phyloP scores from a whole-genome alignment of 2,888 invertebrate species.

The Cataglyphis livida region DNA sequence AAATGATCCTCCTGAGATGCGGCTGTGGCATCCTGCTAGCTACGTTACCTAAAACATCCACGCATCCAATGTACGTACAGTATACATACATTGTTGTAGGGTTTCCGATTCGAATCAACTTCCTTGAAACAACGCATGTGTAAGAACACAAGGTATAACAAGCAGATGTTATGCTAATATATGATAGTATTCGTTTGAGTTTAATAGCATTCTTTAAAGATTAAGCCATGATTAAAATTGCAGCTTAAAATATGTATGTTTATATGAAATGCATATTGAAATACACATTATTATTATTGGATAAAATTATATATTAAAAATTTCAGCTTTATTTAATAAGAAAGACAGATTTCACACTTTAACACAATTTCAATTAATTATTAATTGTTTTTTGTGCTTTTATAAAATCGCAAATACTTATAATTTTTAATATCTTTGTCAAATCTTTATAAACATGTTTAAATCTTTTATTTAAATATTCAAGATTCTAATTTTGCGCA shows the following conservation, averaged over 20 bases:
- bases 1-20: constrained; percentile 80
- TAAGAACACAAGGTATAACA: neutral
- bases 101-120: constrained; percentile 23
- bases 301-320: neutral
- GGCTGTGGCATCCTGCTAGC: constrained; percentile 61
- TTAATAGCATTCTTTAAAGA: neutral
- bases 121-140: neutral
- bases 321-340: neutral
- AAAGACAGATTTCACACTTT: neutral
- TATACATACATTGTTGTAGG: constrained; percentile 12
- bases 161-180: neutral
- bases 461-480: neutral
- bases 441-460: neutral
- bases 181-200: neutral
- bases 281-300: neutral
- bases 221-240: neutral
- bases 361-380: neutral
- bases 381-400: neutral
- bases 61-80: neutral
- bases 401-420: neutral
- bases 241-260: neutral
- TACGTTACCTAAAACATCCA: constrained; percentile 30
- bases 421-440: neutral
- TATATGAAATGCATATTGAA: neutral
- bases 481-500: neutral